phyloP scores from a whole-genome alignment of 2,888 invertebrate species.

The Elegia similella region DNA sequence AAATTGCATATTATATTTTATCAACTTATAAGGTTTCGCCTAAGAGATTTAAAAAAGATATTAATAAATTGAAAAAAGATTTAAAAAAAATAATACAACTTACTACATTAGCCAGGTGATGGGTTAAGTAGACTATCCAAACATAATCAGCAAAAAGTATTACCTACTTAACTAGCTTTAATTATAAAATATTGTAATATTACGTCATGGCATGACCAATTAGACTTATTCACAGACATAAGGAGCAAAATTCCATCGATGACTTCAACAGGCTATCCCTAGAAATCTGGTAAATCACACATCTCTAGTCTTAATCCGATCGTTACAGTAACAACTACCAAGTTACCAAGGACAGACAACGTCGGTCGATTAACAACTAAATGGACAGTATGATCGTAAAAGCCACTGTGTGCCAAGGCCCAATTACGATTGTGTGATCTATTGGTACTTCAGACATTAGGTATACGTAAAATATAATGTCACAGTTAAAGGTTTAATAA shows the following conservation, averaged over 20 bases:
- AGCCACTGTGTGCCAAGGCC: slow-evolving; percentile 54
- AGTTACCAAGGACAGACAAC: slow-evolving; percentile 27
- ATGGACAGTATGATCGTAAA: slow-evolving; percentile 57
- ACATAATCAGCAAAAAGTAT: no score
- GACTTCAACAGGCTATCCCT: not conserved
- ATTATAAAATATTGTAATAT: no score
- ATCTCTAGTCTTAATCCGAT: slow-evolving; percentile 10
- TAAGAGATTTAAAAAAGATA: no score
- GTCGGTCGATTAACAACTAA: slow-evolving; percentile 39
- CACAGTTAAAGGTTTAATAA: no score
- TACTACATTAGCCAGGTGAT: no score
- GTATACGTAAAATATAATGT: not conserved
- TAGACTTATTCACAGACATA: not conserved
- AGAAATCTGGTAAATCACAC: not conserved
- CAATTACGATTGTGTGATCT: slow-evolving; percentile 59
- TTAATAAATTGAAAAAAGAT: no score
- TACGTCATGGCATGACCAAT: no score
- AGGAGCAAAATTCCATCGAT: not conserved
- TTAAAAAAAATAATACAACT: no score
- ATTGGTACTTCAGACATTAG: slow-evolving; percentile 27
- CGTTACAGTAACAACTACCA: slow-evolving; percentile 16
- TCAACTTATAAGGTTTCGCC: no score
- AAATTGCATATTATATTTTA: no score
- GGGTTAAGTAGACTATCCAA: no score
- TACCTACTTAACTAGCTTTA: no score